Evolutionary conservation across 2,888 invertebrate species (phyloP).

Genomic region (Aporophyla lueneburgensis): DNA sequence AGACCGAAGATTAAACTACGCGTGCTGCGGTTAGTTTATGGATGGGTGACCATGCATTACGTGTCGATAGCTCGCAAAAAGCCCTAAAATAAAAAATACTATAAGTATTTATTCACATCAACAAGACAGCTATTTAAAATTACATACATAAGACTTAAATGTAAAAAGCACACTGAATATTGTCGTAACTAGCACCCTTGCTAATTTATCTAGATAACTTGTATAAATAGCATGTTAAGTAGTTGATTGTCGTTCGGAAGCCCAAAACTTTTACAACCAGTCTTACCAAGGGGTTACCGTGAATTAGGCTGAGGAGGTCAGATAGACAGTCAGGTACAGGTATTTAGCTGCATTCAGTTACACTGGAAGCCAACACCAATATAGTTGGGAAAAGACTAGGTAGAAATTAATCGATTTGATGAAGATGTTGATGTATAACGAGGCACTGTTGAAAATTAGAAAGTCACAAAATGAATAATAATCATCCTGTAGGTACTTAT

Average conservation of each 20-base stretch:
- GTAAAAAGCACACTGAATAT: no score
- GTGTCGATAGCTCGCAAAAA: neutral
- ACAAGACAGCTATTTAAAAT: no score
- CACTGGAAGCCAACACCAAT: neutral
- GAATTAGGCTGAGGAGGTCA: neutral
- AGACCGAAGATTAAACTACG: neutral
- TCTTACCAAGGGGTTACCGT: neutral
- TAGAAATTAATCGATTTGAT: neutral
- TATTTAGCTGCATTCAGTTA: neutral
- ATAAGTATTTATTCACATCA: no score
- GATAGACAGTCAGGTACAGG: neutral
- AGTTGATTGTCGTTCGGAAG: no score
- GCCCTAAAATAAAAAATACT: no score
- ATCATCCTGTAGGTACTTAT: no score
- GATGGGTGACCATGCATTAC: neutral
- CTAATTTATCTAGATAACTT: no score
- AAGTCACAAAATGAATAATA: neutral
- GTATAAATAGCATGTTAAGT: no score
- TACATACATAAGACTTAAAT: no score
- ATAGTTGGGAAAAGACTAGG: neutral
- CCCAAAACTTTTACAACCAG: neutral
- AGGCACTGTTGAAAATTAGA: conserved; percentile 1
- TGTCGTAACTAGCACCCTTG: no score
- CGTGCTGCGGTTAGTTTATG: no score
- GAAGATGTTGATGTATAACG: neutral